Percentiles rank a stretch among this genome's conserved stretches.
Conservation (phyloP, 23 tunicate genomes). For the Aplidium turbinatum region DNA sequence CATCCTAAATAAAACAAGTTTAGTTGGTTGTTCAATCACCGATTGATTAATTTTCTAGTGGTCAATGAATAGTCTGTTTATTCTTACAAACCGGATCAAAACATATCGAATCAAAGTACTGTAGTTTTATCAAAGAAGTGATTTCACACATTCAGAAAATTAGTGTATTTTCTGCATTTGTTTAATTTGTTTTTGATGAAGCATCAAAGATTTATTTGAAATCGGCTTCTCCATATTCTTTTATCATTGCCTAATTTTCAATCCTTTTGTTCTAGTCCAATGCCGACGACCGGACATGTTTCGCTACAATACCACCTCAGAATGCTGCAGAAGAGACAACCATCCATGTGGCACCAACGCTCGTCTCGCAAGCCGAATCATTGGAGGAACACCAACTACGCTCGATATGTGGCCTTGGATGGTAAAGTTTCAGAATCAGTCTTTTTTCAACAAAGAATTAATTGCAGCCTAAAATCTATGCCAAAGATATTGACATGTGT, state of each 20-base stretch:
- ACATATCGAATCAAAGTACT: not conserved
- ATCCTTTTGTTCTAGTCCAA: not conserved
- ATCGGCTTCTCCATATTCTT: no score
- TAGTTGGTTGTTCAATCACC: no score
- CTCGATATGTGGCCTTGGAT: slow-evolving; percentile 67
- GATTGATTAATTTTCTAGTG: no score
- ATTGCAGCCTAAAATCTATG: slow-evolving; percentile 20
- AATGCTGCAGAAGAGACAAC: slow-evolving; percentile 36
- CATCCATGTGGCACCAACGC: slow-evolving; percentile 33
- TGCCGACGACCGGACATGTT: slow-evolving; percentile 13
- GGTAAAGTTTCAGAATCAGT: slow-evolving; percentile 38
- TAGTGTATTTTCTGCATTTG: no score
- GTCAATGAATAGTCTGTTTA: no score
- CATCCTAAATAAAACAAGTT: no score
- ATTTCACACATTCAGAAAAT: not conserved
- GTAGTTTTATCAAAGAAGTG: not conserved
- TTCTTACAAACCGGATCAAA: no score
- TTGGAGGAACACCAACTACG: slow-evolving; percentile 47
- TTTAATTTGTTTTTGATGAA: no score
- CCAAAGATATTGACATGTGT: no score
- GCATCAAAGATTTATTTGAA: no score
- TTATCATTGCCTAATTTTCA: no score
- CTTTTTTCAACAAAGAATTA: not conserved
- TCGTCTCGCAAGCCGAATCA: slow-evolving; percentile 21
- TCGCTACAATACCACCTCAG: slow-evolving; percentile 15